A percentile compares a stretch with the other conserved stretches of the same genome.
phyloP scores from a whole-genome alignment of 1,140 invertebrate genomes.

The Scaptomyza montana region DNA sequence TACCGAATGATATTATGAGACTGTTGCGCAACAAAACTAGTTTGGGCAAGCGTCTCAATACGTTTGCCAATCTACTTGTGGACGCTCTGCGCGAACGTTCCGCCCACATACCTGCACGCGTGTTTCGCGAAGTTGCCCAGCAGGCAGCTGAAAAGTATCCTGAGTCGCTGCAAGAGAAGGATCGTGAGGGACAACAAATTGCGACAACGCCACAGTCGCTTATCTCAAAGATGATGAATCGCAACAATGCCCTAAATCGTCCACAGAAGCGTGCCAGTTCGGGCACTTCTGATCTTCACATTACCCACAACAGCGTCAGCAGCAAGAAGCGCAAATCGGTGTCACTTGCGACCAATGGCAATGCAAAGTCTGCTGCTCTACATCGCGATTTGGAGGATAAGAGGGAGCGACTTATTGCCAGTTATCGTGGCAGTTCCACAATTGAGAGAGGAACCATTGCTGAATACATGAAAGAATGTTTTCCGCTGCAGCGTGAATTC shows the following conservation, averaged over 20 bases:
- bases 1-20: constrained; percentile 73
- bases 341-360: constrained; percentile 50
- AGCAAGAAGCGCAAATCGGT: constrained; percentile 62
- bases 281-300: constrained; percentile 57
- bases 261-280: constrained; percentile 66
- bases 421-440: constrained; percentile 51
- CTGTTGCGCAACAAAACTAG: constrained; percentile 53
- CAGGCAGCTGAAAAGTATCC: constrained; percentile 73
- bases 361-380: constrained; percentile 49
- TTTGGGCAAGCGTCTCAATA: constrained; percentile 66
- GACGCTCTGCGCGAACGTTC: constrained; percentile 61
- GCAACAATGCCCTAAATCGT: constrained; percentile 66
- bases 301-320: constrained; percentile 11
- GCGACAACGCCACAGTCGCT: constrained; percentile 70
- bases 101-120: constrained; percentile 56
- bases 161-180: constrained; percentile 66
- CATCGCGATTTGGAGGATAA: constrained; percentile 64
- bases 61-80: constrained; percentile 62
- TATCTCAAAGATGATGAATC: constrained; percentile 75
- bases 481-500: constrained; percentile 68
- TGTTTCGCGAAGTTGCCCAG: constrained; percentile 69
- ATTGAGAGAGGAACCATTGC: constrained; percentile 49
- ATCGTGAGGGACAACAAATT: constrained; percentile 71
- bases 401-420: constrained; percentile 61
- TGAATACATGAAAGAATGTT: constrained; percentile 74